A percentile compares a stretch with the other conserved stretches of the same genome.
phyloP scores from a whole-genome alignment of 1,140 invertebrate species.

The Brachionus rubens region DNA sequence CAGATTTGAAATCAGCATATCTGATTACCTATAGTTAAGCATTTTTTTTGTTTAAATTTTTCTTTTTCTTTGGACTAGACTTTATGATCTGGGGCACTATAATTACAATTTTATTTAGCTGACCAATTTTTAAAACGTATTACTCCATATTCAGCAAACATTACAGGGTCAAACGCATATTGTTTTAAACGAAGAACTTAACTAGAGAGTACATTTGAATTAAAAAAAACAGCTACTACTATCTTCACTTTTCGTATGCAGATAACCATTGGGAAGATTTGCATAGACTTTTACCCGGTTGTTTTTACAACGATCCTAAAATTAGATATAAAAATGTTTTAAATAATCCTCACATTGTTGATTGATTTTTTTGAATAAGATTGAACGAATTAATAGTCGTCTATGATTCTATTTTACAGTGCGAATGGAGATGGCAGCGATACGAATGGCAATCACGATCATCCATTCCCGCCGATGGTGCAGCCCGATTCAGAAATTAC shows the following conservation, averaged over 20 bases:
- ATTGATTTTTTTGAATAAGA: neutral
- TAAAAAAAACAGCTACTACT: neutral
- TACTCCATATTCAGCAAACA: neutral
- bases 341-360: neutral
- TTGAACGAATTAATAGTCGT: constrained; percentile 3
- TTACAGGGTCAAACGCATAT: neutral
- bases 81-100: no score
- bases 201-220: neutral
- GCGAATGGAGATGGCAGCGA: neutral
- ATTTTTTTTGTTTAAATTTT: no score
- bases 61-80: no score
- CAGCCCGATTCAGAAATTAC: no score
- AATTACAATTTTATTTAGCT: neutral
- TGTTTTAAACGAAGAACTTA: neutral
- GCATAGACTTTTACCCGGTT: neutral
- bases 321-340: neutral
- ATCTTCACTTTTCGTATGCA: neutral
- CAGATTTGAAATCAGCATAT: no score
- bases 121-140: constrained; percentile 2
- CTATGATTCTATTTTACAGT: neutral
- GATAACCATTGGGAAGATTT: neutral
- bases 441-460: no score
- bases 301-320: neutral
- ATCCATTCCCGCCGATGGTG: no score
- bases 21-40: no score